Conservation (phyloP, 2,888 invertebrate species). For the Chrysolina americana region DNA sequence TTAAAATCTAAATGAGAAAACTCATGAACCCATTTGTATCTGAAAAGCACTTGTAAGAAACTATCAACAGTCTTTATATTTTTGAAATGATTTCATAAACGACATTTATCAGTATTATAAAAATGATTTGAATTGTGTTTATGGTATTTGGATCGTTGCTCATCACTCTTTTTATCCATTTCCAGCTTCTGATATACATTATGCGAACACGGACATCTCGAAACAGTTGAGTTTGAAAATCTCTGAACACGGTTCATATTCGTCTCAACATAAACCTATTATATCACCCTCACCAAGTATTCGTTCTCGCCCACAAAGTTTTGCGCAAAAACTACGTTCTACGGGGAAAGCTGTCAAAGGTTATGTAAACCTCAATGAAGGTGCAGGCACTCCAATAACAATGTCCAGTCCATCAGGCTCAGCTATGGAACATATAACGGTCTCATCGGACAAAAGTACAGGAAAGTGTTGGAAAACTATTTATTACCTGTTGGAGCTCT, state of each 20-base stretch:
- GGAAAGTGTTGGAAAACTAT: conserved; percentile 94
- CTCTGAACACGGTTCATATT: conserved; percentile 66
- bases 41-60: too few relatives aligned
- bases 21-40: too few relatives aligned
- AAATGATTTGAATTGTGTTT: too few relatives aligned
- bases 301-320: conserved; percentile 83
- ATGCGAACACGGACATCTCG: conserved; percentile 71
- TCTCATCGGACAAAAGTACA: conserved; percentile 71
- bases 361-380: conserved; percentile 87
- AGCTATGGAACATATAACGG: conserved; percentile 71
- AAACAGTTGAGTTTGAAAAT: conserved; percentile 69
- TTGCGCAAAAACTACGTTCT: conserved; percentile 88
- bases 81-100: too few relatives aligned
- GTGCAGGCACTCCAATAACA: conserved; percentile 79
- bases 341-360: conserved; percentile 89
- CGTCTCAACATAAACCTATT: conserved; percentile 66
- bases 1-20: too few relatives aligned
- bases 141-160: too few relatives aligned
- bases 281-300: conserved; percentile 74
- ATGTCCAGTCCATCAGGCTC: conserved; percentile 76
- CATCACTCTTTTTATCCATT: conserved; percentile 25
- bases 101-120: too few relatives aligned
- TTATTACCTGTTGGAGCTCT: conserved; percentile 91
- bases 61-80: too few relatives aligned
- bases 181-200: conserved; percentile 77